Conservation (phyloP, 1,140 invertebrate species). For the Centruroides sculpturatus region DNA sequence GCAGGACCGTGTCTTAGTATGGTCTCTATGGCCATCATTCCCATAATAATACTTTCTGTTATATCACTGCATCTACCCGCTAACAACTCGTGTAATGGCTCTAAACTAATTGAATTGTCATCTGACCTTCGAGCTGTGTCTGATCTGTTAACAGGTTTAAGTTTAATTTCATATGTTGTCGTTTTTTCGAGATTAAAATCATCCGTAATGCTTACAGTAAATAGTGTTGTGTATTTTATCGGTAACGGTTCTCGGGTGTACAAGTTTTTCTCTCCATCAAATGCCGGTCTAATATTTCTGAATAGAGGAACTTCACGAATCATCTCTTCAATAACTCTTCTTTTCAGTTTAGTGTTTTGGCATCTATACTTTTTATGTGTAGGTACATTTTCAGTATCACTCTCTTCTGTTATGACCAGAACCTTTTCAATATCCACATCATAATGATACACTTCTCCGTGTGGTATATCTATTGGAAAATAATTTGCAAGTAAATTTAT, state of each 20-base stretch:
- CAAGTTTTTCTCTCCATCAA: slow-evolving; percentile 8
- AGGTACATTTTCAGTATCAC: too few relatives aligned
- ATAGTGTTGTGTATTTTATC: background rate
- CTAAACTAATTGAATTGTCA: slow-evolving; percentile 1
- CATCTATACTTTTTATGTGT: slow-evolving; percentile 1
- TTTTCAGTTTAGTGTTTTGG: slow-evolving; percentile 1
- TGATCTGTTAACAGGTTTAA: slow-evolving; percentile 6
- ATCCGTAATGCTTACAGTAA: background rate
- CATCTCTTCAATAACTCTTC: slow-evolving; percentile 3
- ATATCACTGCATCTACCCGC: background rate
- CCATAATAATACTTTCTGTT: too few relatives aligned
- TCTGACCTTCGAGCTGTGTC: background rate
- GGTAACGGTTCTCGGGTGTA: background rate
- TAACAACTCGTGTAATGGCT: slow-evolving; percentile 5
- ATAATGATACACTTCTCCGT: slow-evolving; percentile 8
- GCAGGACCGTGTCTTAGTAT: slow-evolving; percentile 11
- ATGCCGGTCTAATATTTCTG: background rate
- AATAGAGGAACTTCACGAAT: background rate
- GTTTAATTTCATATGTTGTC: slow-evolving; percentile 2
- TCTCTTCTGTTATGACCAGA: background rate
- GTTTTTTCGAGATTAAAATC: background rate
- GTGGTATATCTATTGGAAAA: too few relatives aligned
- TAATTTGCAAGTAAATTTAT: slow-evolving; percentile 6
- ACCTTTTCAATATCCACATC: slow-evolving; percentile 5
- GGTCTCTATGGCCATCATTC: slow-evolving; percentile 10